A percentile compares a stretch with the other conserved stretches of the same genome.
phyloP scores from a whole-genome alignment of 2,888 invertebrate species.

The Gymnocheta viridis region DNA sequence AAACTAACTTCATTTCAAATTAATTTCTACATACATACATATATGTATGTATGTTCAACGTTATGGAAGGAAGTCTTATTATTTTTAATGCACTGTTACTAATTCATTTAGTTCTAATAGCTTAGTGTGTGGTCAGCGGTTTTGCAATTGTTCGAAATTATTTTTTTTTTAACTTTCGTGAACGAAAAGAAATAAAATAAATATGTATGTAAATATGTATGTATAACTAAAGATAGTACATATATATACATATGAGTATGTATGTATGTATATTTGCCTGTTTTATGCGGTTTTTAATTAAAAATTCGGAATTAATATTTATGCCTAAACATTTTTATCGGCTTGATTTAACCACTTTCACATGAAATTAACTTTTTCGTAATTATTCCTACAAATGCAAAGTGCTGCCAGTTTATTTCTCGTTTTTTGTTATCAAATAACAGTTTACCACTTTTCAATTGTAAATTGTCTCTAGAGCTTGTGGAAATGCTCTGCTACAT shows the following conservation, averaged over 20 bases:
- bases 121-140: not conserved
- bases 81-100: not conserved
- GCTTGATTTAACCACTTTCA: not conserved
- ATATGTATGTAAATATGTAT: no score
- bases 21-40: not conserved
- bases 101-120: not conserved
- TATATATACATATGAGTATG: no score
- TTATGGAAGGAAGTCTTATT: no score
- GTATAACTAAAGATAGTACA: not conserved
- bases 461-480: no score
- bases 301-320: not conserved
- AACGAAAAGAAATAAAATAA: not conserved
- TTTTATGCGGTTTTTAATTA: not conserved
- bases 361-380: conserved; percentile 18
- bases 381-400: not conserved
- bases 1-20: no score
- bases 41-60: not conserved
- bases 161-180: no score
- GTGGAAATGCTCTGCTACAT: no score
- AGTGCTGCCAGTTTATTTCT: no score
- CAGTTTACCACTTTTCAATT: no score
- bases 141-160: not conserved
- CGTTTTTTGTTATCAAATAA: no score
- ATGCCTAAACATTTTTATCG: no score
- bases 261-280: not conserved